Conservation (phyloP, 2,797 vertebrate species). For the Muraenolepis orangiensis region DNA sequence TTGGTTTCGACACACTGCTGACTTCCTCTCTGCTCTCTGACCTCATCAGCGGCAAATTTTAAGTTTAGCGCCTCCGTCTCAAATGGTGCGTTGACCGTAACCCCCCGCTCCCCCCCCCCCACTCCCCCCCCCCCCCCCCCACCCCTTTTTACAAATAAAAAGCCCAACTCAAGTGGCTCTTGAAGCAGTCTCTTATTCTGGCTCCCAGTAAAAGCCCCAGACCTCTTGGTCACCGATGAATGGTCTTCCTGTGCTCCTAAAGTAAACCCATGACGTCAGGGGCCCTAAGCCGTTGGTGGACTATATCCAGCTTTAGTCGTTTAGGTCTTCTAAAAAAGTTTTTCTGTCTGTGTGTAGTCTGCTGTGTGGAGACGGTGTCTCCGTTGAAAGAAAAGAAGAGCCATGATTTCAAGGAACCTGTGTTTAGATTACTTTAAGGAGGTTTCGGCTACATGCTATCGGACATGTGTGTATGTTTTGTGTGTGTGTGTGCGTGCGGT, state of each 20-base stretch:
- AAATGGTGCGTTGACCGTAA: slow-evolving; percentile 28
- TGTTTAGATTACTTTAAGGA: neutral
- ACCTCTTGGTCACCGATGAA: slow-evolving; percentile 37
- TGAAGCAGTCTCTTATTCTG: slow-evolving; percentile 13
- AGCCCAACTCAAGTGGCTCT: slow-evolving; percentile 36
- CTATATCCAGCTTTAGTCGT: neutral
- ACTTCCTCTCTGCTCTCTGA: neutral
- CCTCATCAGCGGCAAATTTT: slow-evolving; percentile 20
- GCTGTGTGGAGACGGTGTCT: slow-evolving; percentile 1
- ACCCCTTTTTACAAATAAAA: too few relatives aligned
- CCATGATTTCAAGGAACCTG: neutral
- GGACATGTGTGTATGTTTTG: neutral
- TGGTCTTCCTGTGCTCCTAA: slow-evolving; percentile 21
- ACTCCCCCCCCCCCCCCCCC: neutral
- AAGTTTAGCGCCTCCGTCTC: slow-evolving; percentile 12
- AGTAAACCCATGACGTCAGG: slow-evolving; percentile 27
- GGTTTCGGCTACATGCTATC: neutral
- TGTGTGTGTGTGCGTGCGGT: slow-evolving; percentile 6
- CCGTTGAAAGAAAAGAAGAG: neutral
- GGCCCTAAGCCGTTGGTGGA: neutral
- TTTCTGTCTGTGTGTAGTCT: neutral
- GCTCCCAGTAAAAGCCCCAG: slow-evolving; percentile 31
- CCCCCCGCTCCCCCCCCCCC: neutral
- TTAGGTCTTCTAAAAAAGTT: neutral
- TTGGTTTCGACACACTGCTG: neutral